Conservation (phyloP, 2,888 invertebrate species). For the Strigamia crassipes region DNA sequence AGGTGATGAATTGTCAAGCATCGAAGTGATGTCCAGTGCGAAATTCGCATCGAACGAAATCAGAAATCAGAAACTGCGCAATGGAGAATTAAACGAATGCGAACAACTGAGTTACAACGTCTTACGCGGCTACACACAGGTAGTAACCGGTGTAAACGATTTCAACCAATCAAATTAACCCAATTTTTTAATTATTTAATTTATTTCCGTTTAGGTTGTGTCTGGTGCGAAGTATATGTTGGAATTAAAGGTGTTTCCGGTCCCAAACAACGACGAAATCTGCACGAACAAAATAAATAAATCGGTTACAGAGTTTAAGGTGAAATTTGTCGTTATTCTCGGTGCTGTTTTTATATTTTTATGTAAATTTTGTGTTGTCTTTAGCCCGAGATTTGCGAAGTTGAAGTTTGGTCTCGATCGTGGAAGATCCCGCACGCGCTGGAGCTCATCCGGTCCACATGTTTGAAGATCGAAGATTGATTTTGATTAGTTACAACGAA, state of each 20-base stretch:
- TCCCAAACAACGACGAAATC: background rate
- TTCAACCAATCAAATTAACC: background rate
- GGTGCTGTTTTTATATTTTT: background rate
- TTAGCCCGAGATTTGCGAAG: slow-evolving; percentile 45
- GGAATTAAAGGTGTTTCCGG: slow-evolving; percentile 36
- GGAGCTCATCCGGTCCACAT: slow-evolving; percentile 21
- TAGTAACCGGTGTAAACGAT: background rate
- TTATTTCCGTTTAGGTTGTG: background rate
- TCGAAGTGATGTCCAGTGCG: slow-evolving; percentile 11
- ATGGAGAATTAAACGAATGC: slow-evolving; percentile 46
- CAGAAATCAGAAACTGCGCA: slow-evolving; percentile 24
- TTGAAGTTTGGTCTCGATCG: slow-evolving; percentile 29
- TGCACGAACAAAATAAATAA: slow-evolving; percentile 43
- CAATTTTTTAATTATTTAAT: background rate
- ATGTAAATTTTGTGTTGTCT: background rate
- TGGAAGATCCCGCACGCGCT: slow-evolving; percentile 3
- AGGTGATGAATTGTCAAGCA: slow-evolving; percentile 19
- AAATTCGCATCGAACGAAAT: slow-evolving; percentile 44
- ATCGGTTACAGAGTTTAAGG: slow-evolving; percentile 10
- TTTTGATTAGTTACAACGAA: background rate
- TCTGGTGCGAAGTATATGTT: slow-evolving; percentile 37
- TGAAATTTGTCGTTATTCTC: background rate
- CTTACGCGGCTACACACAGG: slow-evolving; percentile 39
- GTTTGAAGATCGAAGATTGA: slow-evolving; percentile 46
- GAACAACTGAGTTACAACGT: slow-evolving; percentile 32